Percentiles rank a stretch among this genome's conserved stretches.
phyloP scores from a whole-genome alignment of 2,113 vertebrate genomes.

The Typhlomys cinereus region DNA sequence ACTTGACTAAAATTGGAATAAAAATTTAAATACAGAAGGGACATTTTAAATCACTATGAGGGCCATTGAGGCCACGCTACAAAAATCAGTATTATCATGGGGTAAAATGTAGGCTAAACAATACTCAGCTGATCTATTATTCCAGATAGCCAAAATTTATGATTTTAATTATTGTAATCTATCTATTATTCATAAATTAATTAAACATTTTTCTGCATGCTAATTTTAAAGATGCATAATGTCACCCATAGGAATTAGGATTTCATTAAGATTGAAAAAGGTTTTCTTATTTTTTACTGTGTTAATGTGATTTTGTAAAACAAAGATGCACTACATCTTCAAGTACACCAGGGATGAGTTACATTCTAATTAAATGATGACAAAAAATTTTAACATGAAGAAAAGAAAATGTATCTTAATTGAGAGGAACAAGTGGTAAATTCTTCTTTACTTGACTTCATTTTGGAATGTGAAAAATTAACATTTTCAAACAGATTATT shows the following conservation, averaged over 20 bases:
- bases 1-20: background rate
- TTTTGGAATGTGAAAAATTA: background rate
- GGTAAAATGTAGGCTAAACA: background rate
- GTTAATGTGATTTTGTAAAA: background rate
- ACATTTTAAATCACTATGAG: background rate
- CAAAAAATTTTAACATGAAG: background rate
- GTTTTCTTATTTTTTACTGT: background rate
- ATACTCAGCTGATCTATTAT: background rate
- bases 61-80: too few relatives aligned
- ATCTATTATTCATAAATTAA: background rate
- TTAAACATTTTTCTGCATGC: background rate
- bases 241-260: background rate
- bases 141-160: background rate
- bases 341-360: background rate
- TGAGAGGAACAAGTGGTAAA: background rate
- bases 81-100: background rate
- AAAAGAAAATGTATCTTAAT: background rate
- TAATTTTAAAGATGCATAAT: background rate
- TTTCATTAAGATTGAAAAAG: background rate
- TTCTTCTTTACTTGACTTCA: background rate
- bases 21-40: background rate
- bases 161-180: background rate
- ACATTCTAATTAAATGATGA: slow-evolving; percentile 1
- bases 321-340: background rate
- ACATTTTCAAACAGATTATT: background rate